Evolutionary conservation across 2,888 invertebrate genomes (phyloP).

Genomic region (Thecocarcelia acutangulata): DNA sequence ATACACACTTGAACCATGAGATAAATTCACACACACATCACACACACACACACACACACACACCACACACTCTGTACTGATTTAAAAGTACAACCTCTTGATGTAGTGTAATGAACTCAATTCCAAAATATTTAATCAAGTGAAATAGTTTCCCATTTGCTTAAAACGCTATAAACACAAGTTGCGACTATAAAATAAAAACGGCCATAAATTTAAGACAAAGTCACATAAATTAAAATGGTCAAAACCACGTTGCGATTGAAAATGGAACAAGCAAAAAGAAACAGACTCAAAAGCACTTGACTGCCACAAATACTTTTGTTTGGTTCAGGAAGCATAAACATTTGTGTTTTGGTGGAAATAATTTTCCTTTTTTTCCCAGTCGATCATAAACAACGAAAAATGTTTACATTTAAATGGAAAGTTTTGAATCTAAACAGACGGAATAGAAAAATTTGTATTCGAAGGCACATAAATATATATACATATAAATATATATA

Average conservation of each 20-base stretch:
- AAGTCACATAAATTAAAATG: constrained; percentile 23
- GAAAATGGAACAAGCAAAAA: neutral
- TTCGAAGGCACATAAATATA: too few species aligned
- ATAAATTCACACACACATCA: neutral
- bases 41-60: neutral
- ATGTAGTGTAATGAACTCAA: constrained; percentile 54
- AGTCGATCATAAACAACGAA: constrained; percentile 11
- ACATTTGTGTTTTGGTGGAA: neutral
- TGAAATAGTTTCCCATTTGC: constrained; percentile 38
- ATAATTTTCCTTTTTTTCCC: constrained; percentile 15
- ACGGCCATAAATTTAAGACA: constrained; percentile 37
- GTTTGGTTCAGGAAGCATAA: constrained; percentile 26
- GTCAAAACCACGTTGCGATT: constrained; percentile 1
- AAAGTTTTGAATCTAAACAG: constrained; percentile 10
- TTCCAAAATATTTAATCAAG: constrained; percentile 34
- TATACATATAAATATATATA: too few species aligned
- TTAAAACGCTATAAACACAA: neutral
- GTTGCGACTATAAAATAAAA: constrained; percentile 5
- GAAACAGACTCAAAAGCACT: neutral
- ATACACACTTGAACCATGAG: constrained; percentile 4
- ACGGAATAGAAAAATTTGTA: neutral
- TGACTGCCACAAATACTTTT: neutral
- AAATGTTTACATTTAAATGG: constrained; percentile 19
- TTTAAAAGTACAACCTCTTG: constrained; percentile 10
- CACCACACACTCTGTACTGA: neutral